phyloP scores from a whole-genome alignment of 2,797 vertebrate species.

The Garrulus glandarius region DNA sequence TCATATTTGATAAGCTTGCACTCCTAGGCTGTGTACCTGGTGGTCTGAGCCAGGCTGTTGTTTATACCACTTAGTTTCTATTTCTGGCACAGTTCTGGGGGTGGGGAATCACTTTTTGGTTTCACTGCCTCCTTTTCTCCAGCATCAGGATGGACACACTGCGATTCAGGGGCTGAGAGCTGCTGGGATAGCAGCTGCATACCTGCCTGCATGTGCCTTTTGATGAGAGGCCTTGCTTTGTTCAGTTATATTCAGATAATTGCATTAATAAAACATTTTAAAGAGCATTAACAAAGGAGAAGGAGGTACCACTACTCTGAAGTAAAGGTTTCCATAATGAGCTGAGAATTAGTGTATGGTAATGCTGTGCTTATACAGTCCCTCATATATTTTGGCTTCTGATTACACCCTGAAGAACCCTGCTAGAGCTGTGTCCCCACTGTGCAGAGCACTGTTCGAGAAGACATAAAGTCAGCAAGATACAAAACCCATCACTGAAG shows the following conservation, averaged over 20 bases:
- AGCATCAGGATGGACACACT: not conserved
- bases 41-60: not conserved
- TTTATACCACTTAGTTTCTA: not conserved
- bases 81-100: not conserved
- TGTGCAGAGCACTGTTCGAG: constrained; percentile 9
- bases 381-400: constrained; percentile 18
- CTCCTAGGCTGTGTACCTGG: not conserved
- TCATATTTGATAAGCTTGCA: not conserved
- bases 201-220: not conserved
- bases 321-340: constrained; percentile 28
- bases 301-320: not conserved
- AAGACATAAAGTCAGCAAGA: constrained; percentile 6
- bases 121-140: not conserved
- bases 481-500: not conserved
- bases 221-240: constrained; percentile 1
- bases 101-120: not conserved
- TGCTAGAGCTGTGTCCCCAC: not conserved
- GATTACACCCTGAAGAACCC: constrained; percentile 1
- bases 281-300: constrained; percentile 26
- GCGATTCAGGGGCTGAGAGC: not conserved
- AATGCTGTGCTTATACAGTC: not conserved
- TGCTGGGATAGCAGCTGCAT: not conserved
- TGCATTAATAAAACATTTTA: constrained; percentile 60
- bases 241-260: constrained; percentile 28
- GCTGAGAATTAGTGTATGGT: not conserved